Evolutionary conservation across 2,113 vertebrate species (phyloP).

Genomic region (Eclectus roratus): DNA sequence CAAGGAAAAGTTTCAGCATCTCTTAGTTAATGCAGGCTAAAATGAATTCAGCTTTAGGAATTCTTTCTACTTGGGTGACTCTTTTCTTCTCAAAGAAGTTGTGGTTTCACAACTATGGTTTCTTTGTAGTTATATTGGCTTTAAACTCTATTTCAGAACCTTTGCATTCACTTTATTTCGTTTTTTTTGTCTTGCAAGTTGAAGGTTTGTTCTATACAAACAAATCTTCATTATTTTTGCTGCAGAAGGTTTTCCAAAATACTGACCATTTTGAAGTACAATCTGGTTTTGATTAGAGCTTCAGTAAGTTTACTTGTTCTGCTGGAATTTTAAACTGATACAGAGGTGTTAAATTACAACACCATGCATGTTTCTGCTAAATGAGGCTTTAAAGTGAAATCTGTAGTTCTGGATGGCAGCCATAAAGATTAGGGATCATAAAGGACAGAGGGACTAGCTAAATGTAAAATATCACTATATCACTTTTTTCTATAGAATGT

Average conservation of each 20-base stretch:
- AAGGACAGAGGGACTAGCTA: background rate
- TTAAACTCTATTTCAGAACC: background rate
- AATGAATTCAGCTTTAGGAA: background rate
- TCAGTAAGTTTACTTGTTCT: conserved; percentile 5
- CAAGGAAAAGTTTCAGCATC: background rate
- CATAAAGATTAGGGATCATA: background rate
- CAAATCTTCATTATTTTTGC: background rate
- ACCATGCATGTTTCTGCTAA: background rate
- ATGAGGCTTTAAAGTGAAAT: background rate
- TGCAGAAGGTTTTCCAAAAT: background rate
- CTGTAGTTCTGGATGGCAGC: background rate
- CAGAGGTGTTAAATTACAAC: background rate
- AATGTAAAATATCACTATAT: background rate
- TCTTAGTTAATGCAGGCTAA: background rate
- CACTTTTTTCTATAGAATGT: background rate
- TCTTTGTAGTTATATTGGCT: background rate
- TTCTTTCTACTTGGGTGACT: background rate
- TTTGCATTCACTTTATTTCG: background rate
- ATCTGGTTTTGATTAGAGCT: conserved; percentile 39
- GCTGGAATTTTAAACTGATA: background rate
- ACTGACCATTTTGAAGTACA: background rate
- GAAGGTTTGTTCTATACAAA: background rate
- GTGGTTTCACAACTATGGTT: background rate
- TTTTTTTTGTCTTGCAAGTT: background rate
- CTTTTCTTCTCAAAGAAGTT: background rate